These are phyloP conservation scores for Teleopsis dalmanni DNA, from an alignment of 1,140 invertebrate species.

Conservation along the genomic window DNA sequence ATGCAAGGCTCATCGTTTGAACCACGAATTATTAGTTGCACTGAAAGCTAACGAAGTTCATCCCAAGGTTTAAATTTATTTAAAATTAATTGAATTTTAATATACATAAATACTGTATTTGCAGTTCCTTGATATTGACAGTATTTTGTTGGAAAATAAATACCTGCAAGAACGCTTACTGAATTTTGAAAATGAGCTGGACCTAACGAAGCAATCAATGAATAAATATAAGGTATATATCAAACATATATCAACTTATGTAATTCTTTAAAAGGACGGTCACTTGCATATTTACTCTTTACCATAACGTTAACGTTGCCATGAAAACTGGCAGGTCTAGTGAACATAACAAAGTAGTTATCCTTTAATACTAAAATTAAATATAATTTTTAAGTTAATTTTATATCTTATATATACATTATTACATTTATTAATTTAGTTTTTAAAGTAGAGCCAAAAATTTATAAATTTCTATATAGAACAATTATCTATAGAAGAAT, in stretches of 20 bases:
- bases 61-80: slow-evolving; percentile 33
- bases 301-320: too few relatives aligned
- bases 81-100: not conserved
- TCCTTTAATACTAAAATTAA: not conserved
- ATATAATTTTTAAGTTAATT: too few relatives aligned
- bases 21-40: slow-evolving; percentile 70
- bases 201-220: slow-evolving; percentile 61
- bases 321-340: too few relatives aligned
- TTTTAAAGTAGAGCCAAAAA: too few relatives aligned
- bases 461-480: too few relatives aligned
- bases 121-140: slow-evolving; percentile 70
- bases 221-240: slow-evolving; percentile 60
- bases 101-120: slow-evolving; percentile 16
- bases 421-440: too few relatives aligned
- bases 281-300: not conserved
- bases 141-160: slow-evolving; percentile 73
- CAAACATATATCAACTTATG: not conserved
- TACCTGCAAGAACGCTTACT: slow-evolving; percentile 74
- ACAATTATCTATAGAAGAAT: too few relatives aligned
- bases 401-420: too few relatives aligned
- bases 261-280: slow-evolving; percentile 9
- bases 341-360: not conserved
- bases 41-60: slow-evolving; percentile 49
- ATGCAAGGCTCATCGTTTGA: slow-evolving; percentile 74
- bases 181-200: slow-evolving; percentile 71